Evolutionary conservation across 2,797 vertebrate genomes (phyloP), one percentile per base, ranked within the genome.

Genomic region (Phataginus tricuspis): DNA sequence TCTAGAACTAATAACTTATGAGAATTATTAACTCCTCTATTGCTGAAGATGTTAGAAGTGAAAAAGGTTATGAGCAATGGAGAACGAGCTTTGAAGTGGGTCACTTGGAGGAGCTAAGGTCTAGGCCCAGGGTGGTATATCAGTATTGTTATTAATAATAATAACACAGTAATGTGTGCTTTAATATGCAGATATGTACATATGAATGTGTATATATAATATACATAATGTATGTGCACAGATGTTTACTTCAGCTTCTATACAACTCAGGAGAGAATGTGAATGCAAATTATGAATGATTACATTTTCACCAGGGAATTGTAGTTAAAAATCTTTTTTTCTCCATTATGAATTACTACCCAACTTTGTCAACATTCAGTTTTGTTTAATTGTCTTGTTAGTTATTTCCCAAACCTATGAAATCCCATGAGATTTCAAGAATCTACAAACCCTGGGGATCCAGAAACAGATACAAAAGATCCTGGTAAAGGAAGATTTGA

Each of bases 381-480:
- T 96, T 53, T 61, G 31, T 72, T 86, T 92, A 96, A 96, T 96
- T 95, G 37, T 45, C 53, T 37, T 59, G 12, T 88, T 90, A 71
- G 29, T 31, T 27, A 21, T 37, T 63, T 71, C 9, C 29, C 63
- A 66, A 68, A 21, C 11, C 21, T 29, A 6, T 23, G 59, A 93
- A 86, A 31, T 71, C 84, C 79, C 64, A 5, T 69, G 74, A 59
- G 94, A 1, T 19, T 59, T 3, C 25, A 74, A 37, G 1, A 39
- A 63, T 71, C 42, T 86, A 7, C 8, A 86, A 45, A n/a, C 45
- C 11, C 14, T 94, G 53, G 83, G 77, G 64, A 93, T 82, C 10
- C 21, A 55, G 27, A 83, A 59, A 27, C 5, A 19, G 1, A 4
- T 7, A 90, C 61, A 94, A 94, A 90, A 74, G 11, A 39, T 25